Evolutionary conservation across 2,888 invertebrate species (phyloP), one percentile per base, ranked within the genome.

Genomic region (Apotomis turbidana): DNA sequence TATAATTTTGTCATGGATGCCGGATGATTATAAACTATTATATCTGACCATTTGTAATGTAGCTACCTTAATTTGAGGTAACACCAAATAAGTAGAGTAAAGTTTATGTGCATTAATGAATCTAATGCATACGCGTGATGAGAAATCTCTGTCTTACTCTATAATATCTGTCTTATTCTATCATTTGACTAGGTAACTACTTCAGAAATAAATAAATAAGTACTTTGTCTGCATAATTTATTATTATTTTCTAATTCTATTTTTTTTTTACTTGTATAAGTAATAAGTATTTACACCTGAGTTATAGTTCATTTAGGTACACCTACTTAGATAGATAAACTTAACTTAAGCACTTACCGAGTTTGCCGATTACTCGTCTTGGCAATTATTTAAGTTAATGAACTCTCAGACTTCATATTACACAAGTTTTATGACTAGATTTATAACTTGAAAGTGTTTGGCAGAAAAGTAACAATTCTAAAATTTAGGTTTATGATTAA

Each of bases 1-100:
- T 85, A 79, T 82, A 46, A 67, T 67, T 68, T 63, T 74, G 73
- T 67, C 61, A 70, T 70, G 61, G 62, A 74, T 71, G 63, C 71
- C 46, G 57, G 61, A 67, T 70, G 52, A 71, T 54, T 61, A 58
- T 66, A 59, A 54, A 59, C 44, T 8, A 71, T 61, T 49, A 55
- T 57, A 57, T 62, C 12, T 59, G 12, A 49, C 49, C 41, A 13
- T 15, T 12, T n/a, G 41, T 46, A 27, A 9, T 46, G 5, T 10
- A 46, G 3, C 3, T 46, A 49, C 9, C 49, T 49, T 12, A 49
- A 10, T 49, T 10, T 12, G 10, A 9, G 49, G 5, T 49, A 49
- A 49, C 49, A 49, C 46, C 10, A 5, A 27, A 12, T 27, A 15
- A 15, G 15, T 15, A 27, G 27, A 27, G 27, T 27, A 27, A 27